These are phyloP conservation scores for Galemys pyrenaicus DNA, from an alignment of 2,113 vertebrate species.

Conservation along the genomic window DNA sequence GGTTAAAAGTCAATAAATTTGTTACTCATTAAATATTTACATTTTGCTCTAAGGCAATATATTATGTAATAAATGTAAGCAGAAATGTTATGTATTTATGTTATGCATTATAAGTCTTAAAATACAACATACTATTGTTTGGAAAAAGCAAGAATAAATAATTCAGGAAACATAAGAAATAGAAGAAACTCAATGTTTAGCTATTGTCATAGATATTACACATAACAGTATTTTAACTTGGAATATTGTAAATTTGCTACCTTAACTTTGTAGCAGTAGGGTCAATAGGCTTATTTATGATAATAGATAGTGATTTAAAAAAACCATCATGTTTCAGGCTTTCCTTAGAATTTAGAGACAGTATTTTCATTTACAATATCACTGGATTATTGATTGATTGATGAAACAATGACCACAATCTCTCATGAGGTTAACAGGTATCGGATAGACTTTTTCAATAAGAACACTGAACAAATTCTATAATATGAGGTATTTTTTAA, in stretches of 20 bases:
- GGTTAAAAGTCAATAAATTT: conserved; percentile 32
- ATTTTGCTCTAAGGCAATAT: conserved; percentile 30
- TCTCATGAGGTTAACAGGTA: neutral
- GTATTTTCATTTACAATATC: neutral
- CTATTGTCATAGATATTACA: neutral
- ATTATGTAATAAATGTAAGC: conserved; percentile 1
- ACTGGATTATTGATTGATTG: neutral
- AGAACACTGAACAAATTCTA: neutral
- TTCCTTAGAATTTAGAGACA: conserved; percentile 11
- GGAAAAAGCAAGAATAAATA: conserved; percentile 67
- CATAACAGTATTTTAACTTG: conserved; percentile 7
- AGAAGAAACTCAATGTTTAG: conserved; percentile 33
- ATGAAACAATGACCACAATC: neutral
- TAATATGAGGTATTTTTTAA: neutral
- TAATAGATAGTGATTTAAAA: neutral
- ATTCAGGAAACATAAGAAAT: conserved; percentile 55
- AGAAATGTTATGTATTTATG: conserved; percentile 42
- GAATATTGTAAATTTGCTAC: neutral
- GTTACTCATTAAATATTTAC: conserved; percentile 68
- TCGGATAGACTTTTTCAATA: neutral
- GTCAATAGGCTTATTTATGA: conserved; percentile 39
- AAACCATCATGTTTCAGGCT: neutral
- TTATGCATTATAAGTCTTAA: conserved; percentile 48
- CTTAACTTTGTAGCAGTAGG: neutral
- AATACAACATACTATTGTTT: conserved; percentile 49